These are phyloP conservation scores for Volucella zonaria DNA, from an alignment of 2,888 invertebrate species.

Conservation along the genomic window DNA sequence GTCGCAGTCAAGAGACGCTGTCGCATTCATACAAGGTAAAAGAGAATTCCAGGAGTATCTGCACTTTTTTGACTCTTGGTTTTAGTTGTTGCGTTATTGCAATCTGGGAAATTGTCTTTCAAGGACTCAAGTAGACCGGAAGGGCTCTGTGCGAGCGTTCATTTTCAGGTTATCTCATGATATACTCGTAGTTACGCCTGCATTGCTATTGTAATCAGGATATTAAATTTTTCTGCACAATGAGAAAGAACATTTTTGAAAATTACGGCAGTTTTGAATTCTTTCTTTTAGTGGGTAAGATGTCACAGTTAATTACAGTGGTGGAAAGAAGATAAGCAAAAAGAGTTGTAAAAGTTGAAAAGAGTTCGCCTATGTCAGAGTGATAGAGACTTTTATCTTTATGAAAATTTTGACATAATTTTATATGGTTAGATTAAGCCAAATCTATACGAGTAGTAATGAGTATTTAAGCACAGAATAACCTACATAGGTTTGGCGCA, in stretches of 20 bases:
- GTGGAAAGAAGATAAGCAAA: too few relatives aligned
- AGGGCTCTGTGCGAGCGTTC: constrained; percentile 21
- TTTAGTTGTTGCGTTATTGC: constrained; percentile 41
- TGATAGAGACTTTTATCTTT: too few relatives aligned
- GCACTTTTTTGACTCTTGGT: constrained; percentile 40
- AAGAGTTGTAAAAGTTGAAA: too few relatives aligned
- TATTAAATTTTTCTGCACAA: constrained; percentile 1
- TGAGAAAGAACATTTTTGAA: background rate
- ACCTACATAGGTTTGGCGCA: too few relatives aligned
- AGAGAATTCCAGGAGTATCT: background rate
- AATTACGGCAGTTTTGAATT: too few relatives aligned
- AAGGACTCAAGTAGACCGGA: constrained; percentile 40
- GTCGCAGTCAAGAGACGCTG: constrained; percentile 1
- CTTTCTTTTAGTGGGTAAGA: too few relatives aligned
- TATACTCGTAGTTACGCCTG: constrained; percentile 10
- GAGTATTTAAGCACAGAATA: too few relatives aligned
- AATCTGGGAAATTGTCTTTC: constrained; percentile 51
- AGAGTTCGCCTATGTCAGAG: too few relatives aligned
- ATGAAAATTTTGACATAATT: too few relatives aligned
- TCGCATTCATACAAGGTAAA: background rate
- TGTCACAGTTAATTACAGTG: too few relatives aligned
- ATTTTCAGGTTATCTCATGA: constrained; percentile 55
- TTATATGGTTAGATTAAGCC: too few relatives aligned
- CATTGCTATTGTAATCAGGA: constrained; percentile 42
- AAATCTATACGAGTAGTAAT: too few relatives aligned